Evolutionary conservation across 2,797 vertebrate species (phyloP).

Genomic region (Bucorvus abyssinicus): DNA sequence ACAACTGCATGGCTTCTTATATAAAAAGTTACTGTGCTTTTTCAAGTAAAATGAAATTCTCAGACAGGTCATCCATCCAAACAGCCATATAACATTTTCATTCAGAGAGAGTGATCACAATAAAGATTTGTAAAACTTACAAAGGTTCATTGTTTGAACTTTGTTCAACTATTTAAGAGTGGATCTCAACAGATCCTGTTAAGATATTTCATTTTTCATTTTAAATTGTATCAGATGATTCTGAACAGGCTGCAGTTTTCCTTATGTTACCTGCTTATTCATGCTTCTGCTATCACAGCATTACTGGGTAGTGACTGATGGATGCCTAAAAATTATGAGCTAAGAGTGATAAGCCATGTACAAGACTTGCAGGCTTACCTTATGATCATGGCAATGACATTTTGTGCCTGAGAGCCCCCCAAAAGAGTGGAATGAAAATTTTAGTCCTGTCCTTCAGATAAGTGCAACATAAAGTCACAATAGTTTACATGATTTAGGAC

Average conservation of each 20-base stretch:
- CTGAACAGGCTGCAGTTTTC: not conserved
- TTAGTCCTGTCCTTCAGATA: slow-evolving; percentile 10
- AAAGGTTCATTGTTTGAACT: no score
- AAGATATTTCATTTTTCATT: not conserved
- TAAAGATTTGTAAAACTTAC: not conserved
- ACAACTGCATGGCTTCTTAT: not conserved
- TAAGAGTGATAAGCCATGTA: not conserved
- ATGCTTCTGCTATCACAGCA: not conserved
- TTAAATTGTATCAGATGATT: not conserved
- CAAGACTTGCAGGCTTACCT: slow-evolving; percentile 44
- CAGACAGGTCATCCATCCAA: slow-evolving; percentile 27
- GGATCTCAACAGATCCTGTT: not conserved
- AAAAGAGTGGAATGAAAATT: slow-evolving; percentile 21
- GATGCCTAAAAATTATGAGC: not conserved
- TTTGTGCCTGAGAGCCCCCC: slow-evolving; percentile 11
- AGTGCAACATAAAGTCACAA: not conserved
- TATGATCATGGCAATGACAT: slow-evolving; percentile 1
- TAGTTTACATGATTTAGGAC: not conserved
- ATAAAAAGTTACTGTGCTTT: not conserved
- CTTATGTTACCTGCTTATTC: not conserved
- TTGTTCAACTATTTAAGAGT: not conserved
- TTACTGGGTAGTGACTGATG: not conserved
- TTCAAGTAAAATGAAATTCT: not conserved
- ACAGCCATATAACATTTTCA: not conserved
- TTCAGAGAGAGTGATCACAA: slow-evolving; percentile 30